Conservation (phyloP, 2,113 vertebrate species). For the Anarrhichthys ocellatus region DNA sequence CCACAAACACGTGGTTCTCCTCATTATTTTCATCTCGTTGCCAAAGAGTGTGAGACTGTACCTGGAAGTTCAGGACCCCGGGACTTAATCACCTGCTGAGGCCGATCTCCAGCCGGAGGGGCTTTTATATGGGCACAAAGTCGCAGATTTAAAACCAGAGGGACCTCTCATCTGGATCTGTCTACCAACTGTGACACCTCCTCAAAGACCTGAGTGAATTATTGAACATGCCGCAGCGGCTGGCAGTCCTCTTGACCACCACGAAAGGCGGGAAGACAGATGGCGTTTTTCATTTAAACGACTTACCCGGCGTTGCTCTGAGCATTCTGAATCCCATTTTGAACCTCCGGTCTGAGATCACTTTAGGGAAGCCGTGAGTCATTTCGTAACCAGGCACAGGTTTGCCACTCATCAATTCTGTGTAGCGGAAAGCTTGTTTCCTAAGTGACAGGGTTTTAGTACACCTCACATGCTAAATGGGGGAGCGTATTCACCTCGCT, state of each 20-base stretch:
- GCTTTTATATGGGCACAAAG: not conserved
- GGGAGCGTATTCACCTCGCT: conserved; percentile 4
- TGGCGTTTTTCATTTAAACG: conserved; percentile 56
- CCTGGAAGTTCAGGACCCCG: not conserved
- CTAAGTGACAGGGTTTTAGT: conserved; percentile 29
- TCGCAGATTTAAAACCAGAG: conserved; percentile 19
- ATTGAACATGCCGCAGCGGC: conserved; percentile 31
- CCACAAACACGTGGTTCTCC: not conserved
- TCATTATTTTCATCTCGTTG: not conserved
- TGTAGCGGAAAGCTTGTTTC: conserved; percentile 10
- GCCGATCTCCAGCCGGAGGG: not conserved
- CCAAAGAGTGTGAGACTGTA: not conserved
- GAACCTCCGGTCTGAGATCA: conserved; percentile 5
- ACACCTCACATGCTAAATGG: conserved; percentile 8
- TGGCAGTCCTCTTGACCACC: conserved; percentile 31
- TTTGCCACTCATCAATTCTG: conserved; percentile 15
- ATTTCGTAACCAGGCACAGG: not conserved
- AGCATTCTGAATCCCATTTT: conserved; percentile 35
- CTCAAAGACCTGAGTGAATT: conserved; percentile 50
- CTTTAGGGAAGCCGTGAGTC: conserved; percentile 19
- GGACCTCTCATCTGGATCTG: conserved; percentile 18
- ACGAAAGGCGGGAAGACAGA: conserved; percentile 30
- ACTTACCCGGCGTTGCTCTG: conserved; percentile 46
- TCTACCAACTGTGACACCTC: conserved; percentile 46
- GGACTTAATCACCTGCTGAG: not conserved